These are phyloP conservation scores for Cossypha polioptera DNA, from an alignment of 2,797 vertebrate genomes.

Conservation along the genomic window DNA sequence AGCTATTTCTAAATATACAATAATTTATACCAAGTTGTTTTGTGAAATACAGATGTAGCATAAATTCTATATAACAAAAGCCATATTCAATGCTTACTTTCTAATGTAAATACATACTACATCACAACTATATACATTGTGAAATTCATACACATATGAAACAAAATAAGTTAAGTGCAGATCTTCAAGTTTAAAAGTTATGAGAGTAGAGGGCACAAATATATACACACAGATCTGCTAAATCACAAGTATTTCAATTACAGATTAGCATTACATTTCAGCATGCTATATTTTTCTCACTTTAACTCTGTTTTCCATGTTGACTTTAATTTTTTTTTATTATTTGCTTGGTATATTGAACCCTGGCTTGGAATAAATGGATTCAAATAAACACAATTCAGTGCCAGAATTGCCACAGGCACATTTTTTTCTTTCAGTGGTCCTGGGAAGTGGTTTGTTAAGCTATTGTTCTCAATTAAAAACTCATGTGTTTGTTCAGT, in stretches of 20 bases:
- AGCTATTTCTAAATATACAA: conserved; percentile 14
- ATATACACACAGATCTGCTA: neutral
- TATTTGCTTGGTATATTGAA: conserved; percentile 67
- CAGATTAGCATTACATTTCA: neutral
- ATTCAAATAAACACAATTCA: conserved; percentile 77
- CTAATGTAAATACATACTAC: neutral
- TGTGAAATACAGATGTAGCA: neutral
- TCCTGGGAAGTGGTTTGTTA: conserved; percentile 87
- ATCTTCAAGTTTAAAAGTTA: neutral
- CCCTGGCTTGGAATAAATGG: conserved; percentile 69
- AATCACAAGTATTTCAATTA: conserved; percentile 2
- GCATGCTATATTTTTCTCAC: conserved; percentile 38
- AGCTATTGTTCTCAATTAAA: conserved; percentile 87
- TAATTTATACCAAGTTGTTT: neutral
- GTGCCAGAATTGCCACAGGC: conserved; percentile 79
- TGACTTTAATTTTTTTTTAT: conserved; percentile 56
- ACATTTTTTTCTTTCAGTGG: conserved; percentile 80
- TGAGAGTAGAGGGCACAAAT: neutral
- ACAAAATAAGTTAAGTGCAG: neutral
- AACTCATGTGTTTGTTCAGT: conserved; percentile 87
- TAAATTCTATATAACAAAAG: neutral
- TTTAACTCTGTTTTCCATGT: conserved; percentile 55
- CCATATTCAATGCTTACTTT: neutral
- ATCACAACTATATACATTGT: neutral
- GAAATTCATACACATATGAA: neutral